Conservation (phyloP, 2,797 vertebrate genomes). For the Sebastes vulpes region DNA sequence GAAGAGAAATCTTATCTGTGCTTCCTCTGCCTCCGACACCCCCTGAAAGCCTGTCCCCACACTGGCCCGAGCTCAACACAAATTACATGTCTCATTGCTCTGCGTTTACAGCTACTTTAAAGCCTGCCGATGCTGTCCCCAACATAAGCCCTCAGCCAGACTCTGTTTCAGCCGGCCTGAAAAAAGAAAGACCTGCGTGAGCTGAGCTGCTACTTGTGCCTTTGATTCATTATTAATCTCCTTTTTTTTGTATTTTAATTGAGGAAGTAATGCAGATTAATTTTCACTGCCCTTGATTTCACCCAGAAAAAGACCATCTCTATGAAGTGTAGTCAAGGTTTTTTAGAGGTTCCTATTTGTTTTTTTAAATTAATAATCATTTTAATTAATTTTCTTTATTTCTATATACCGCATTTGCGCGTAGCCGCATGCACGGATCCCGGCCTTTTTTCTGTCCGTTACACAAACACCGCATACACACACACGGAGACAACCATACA, state of each 20-base stretch:
- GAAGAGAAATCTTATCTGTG: conserved; percentile 83
- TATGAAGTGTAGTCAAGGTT: conserved; percentile 30
- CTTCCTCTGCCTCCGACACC: conserved; percentile 79
- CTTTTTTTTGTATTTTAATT: conserved; percentile 71
- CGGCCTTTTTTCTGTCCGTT: not conserved
- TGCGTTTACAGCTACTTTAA: conserved; percentile 81
- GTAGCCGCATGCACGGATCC: not conserved
- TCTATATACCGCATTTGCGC: not conserved
- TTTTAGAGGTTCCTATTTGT: conserved; percentile 5
- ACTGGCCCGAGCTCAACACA: conserved; percentile 78
- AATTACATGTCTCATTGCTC: conserved; percentile 86
- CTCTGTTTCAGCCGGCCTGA: conserved; percentile 42
- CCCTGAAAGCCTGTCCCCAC: conserved; percentile 82
- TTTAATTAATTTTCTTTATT: conserved; percentile 19
- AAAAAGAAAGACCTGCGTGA: conserved; percentile 43
- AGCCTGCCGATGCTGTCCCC: conserved; percentile 68
- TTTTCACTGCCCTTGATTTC: conserved; percentile 65
- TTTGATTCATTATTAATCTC: conserved; percentile 78
- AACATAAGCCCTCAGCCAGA: conserved; percentile 69
- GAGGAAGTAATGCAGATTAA: conserved; percentile 68
- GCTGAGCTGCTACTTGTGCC: conserved; percentile 53
- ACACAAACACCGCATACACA: not conserved
- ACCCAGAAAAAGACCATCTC: conserved; percentile 63
- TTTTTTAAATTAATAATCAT: conserved; percentile 4
- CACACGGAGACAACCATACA: not conserved